phyloP scores from a whole-genome alignment of 1,140 invertebrate species.

The Melipona quadrifasciata region DNA sequence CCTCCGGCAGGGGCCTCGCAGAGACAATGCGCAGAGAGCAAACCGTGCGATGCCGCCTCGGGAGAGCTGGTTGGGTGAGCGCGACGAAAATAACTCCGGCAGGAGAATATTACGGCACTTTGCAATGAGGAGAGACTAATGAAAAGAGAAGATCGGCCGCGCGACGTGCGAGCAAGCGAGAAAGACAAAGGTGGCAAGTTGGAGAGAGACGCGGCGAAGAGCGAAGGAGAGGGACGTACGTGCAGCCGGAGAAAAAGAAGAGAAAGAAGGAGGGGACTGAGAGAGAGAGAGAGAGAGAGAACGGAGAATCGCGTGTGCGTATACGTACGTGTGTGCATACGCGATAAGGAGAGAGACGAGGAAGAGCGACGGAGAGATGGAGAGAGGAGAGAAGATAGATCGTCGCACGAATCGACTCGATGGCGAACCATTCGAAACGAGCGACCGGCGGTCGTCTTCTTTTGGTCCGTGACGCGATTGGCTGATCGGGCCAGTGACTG shows the following conservation, averaged over 20 bases:
- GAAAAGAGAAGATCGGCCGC: slow-evolving; percentile 24
- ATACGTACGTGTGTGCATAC: background rate
- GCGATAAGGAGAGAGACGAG: slow-evolving; percentile 32
- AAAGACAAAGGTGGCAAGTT: slow-evolving; percentile 30
- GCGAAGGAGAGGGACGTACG: background rate
- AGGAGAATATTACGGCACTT: slow-evolving; percentile 73
- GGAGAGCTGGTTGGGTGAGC: slow-evolving; percentile 63
- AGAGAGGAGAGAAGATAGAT: slow-evolving; percentile 20
- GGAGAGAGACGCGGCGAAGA: background rate
- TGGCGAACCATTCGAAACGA: slow-evolving; percentile 52
- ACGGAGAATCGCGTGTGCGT: background rate
- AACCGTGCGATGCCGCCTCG: slow-evolving; percentile 62
- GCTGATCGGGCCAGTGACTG: slow-evolving; percentile 59
- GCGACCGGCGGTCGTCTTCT: slow-evolving; percentile 54
- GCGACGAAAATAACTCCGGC: slow-evolving; percentile 68
- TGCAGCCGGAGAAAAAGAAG: slow-evolving; percentile 31
- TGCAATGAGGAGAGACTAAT: slow-evolving; percentile 58
- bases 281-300: background rate
- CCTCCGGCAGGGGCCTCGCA: slow-evolving; percentile 44
- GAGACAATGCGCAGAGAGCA: slow-evolving; percentile 62
- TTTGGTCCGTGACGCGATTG: slow-evolving; percentile 55
- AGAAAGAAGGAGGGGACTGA: background rate
- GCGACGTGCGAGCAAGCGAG: slow-evolving; percentile 8
- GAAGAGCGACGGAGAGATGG: slow-evolving; percentile 2
- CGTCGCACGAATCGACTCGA: slow-evolving; percentile 40